phyloP scores from a whole-genome alignment of 1,140 invertebrate species.

The Zaprionus nigranus region DNA sequence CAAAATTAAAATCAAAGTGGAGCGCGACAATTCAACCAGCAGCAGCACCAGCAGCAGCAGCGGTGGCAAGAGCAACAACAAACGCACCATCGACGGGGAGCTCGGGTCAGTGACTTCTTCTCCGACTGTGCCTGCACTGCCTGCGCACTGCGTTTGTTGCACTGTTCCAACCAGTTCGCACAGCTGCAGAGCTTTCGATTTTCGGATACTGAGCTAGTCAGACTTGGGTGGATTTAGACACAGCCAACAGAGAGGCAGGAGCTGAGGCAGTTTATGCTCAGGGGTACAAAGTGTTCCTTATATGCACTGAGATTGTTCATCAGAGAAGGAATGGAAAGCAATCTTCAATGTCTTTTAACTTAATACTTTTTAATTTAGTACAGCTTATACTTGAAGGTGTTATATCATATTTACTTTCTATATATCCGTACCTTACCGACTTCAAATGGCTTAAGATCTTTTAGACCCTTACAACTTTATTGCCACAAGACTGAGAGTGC shows the following conservation, averaged over 20 bases:
- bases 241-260: background rate
- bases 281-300: background rate
- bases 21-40: slow-evolving; percentile 70
- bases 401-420: too few relatives aligned
- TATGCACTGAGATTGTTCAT: too few relatives aligned
- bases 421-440: too few relatives aligned
- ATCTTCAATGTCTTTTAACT: too few relatives aligned
- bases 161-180: slow-evolving; percentile 26
- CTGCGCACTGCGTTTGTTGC: background rate
- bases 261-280: background rate
- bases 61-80: slow-evolving; percentile 68
- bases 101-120: slow-evolving; percentile 71
- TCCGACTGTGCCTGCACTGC: background rate
- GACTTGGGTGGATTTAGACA: background rate
- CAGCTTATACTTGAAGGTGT: too few relatives aligned
- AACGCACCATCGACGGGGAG: slow-evolving; percentile 82
- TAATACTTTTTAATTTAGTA: too few relatives aligned
- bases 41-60: background rate
- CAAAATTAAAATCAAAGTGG: slow-evolving; percentile 83
- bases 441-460: too few relatives aligned
- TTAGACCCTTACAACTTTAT: too few relatives aligned
- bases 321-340: too few relatives aligned
- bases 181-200: slow-evolving; percentile 1
- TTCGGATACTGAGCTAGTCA: background rate
- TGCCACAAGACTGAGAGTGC: too few relatives aligned